Conservation (phyloP, 1,140 invertebrate genomes). For the Sogatella furcifera region DNA sequence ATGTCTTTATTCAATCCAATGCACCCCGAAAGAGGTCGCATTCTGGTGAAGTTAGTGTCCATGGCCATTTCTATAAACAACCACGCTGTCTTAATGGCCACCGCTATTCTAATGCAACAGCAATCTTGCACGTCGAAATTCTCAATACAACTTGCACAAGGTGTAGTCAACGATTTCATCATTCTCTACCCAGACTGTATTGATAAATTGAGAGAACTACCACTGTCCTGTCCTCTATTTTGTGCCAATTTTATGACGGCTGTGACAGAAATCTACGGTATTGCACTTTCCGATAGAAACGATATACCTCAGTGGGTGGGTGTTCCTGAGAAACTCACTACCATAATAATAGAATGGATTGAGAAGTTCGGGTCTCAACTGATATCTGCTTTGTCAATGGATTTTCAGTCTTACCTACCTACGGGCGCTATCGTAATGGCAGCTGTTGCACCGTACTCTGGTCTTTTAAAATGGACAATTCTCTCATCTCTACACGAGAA, state of each 20-base stretch:
- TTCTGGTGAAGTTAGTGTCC: constrained; percentile 67
- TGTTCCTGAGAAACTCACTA: constrained; percentile 44
- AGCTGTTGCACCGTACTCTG: constrained; percentile 65
- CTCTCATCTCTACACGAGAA: constrained; percentile 44
- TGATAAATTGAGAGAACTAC: constrained; percentile 50
- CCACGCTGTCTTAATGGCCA: constrained; percentile 55
- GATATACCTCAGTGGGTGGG: neutral
- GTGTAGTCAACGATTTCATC: constrained; percentile 69
- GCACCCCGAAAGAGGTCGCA: constrained; percentile 49
- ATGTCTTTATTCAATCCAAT: constrained; percentile 62
- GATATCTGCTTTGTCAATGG: constrained; percentile 52
- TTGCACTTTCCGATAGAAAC: constrained; percentile 5
- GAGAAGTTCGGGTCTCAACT: constrained; percentile 54
- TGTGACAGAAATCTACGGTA: constrained; percentile 60
- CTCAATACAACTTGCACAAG: constrained; percentile 48
- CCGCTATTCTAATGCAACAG: constrained; percentile 77
- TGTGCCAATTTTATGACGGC: constrained; percentile 70
- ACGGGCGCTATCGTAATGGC: constrained; percentile 70
- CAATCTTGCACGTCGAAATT: constrained; percentile 57
- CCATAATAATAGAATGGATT: constrained; percentile 53
- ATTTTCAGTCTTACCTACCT: constrained; percentile 49
- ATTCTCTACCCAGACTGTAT: constrained; percentile 53
- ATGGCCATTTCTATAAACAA: constrained; percentile 62
- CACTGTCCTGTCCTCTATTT: constrained; percentile 60
- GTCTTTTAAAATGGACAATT: constrained; percentile 57